Conservation (phyloP, 2,888 invertebrate genomes). For the Napeogenes sylphis region DNA sequence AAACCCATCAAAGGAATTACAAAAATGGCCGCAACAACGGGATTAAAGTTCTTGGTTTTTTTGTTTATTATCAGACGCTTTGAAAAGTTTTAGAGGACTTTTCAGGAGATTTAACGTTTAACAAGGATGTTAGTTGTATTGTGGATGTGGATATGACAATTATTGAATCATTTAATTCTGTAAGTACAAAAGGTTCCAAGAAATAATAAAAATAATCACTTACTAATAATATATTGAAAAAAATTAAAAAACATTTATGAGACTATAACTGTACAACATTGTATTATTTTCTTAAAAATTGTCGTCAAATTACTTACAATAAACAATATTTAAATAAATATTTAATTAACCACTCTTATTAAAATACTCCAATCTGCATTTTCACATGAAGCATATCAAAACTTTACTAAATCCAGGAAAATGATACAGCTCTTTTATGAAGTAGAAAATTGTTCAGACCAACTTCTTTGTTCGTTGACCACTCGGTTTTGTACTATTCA, state of each 20-base stretch:
- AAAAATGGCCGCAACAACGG: constrained; percentile 39
- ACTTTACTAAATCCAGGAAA: constrained; percentile 17
- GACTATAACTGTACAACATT: no score
- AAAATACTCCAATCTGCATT: neutral
- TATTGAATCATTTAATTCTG: neutral
- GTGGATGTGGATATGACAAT: constrained; percentile 25
- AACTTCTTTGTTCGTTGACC: constrained; percentile 71
- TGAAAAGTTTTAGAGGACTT: constrained; percentile 53
- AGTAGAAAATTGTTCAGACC: constrained; percentile 70
- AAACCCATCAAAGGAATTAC: constrained; percentile 43
- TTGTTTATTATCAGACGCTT: constrained; percentile 64
- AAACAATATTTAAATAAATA: no score
- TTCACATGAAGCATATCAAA: constrained; percentile 28
- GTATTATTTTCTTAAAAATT: no score
- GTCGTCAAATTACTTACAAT: no score
- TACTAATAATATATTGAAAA: no score
- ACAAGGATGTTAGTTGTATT: constrained; percentile 26
- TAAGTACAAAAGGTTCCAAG: no score
- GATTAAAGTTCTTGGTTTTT: constrained; percentile 60
- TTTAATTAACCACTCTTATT: no score
- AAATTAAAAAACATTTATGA: no score
- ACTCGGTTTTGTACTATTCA: constrained; percentile 67
- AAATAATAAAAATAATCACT: no score
- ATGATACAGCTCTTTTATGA: constrained; percentile 57
- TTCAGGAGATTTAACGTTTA: constrained; percentile 47